These are phyloP conservation scores for Drosophila paranaensis DNA, from an alignment of 2,888 invertebrate genomes.

Conservation along the genomic window DNA sequence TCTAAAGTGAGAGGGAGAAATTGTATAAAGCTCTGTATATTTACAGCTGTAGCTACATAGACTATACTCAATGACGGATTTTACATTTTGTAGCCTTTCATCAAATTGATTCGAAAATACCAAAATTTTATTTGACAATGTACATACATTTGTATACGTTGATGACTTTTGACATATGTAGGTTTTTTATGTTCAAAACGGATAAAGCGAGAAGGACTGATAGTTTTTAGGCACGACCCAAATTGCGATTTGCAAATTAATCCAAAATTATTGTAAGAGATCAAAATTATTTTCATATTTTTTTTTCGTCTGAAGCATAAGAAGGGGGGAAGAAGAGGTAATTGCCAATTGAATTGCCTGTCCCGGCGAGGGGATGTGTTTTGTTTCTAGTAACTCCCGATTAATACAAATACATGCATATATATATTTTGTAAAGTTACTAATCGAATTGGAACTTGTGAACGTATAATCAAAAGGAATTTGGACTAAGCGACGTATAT, in stretches of 20 bases:
- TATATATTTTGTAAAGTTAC: conserved; percentile 11
- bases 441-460: conserved; percentile 36
- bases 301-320: background rate
- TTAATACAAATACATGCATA: conserved; percentile 21
- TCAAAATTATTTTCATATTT: background rate
- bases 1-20: background rate
- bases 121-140: conserved; percentile 4
- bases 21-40: conserved; percentile 1
- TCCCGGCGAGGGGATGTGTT: conserved; percentile 4
- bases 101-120: background rate
- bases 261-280: conserved; percentile 1
- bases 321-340: background rate
- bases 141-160: conserved; percentile 1
- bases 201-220: conserved; percentile 52
- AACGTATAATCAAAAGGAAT: conserved; percentile 61
- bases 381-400: conserved; percentile 21
- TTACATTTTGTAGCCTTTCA: background rate
- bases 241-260: conserved; percentile 14
- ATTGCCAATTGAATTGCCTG: conserved; percentile 42
- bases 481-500: conserved; percentile 58
- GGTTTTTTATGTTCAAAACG: conserved; percentile 34
- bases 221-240: conserved; percentile 51
- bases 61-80: background rate
- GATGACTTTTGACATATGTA: conserved; percentile 4
- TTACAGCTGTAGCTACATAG: background rate